Percentiles rank a stretch among this genome's conserved stretches.
Evolutionary conservation across 2,888 invertebrate genomes (phyloP).

Genomic region (Dryadula phaetusa): DNA sequence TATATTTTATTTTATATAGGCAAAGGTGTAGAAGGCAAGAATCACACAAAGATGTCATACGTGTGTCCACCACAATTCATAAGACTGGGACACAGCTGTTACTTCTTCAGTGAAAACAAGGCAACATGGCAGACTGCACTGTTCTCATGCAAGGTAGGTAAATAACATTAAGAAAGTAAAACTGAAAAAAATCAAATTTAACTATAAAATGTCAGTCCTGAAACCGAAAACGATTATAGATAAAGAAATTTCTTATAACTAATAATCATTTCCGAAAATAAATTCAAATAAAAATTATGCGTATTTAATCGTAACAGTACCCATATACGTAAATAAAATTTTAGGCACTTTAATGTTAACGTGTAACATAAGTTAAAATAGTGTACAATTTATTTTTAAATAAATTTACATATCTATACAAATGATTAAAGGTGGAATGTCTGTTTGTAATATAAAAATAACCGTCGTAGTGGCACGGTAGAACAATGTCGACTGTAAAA

Average conservation of each 20-base stretch:
- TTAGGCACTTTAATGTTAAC: too few relatives aligned
- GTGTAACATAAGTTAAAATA: not conserved
- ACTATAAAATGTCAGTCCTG: not conserved
- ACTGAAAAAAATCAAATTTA: not conserved
- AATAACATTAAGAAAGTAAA: not conserved
- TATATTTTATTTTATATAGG: conserved; percentile 53
- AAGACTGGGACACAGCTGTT: conserved; percentile 89
- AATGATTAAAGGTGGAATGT: too few relatives aligned
- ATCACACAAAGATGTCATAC: conserved; percentile 79
- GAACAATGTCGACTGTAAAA: too few relatives aligned
- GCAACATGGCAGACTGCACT: conserved; percentile 89
- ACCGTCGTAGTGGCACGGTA: too few relatives aligned
- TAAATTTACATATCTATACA: too few relatives aligned
- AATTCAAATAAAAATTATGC: too few relatives aligned
- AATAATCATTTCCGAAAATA: too few relatives aligned
- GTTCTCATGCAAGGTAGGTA: conserved; percentile 86
- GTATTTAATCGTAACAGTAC: too few relatives aligned
- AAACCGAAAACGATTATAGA: too few relatives aligned
- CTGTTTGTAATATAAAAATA: too few relatives aligned
- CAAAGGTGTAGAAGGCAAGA: conserved; percentile 61
- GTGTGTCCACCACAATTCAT: conserved; percentile 89
- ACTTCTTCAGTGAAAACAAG: conserved; percentile 87
- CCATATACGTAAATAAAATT: too few relatives aligned
- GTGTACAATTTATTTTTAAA: not conserved
- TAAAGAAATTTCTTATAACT: too few relatives aligned